Base-by-base conservation (phyloP, 1,140 invertebrate species). In the Ctenoplectra terminalis region DNA sequence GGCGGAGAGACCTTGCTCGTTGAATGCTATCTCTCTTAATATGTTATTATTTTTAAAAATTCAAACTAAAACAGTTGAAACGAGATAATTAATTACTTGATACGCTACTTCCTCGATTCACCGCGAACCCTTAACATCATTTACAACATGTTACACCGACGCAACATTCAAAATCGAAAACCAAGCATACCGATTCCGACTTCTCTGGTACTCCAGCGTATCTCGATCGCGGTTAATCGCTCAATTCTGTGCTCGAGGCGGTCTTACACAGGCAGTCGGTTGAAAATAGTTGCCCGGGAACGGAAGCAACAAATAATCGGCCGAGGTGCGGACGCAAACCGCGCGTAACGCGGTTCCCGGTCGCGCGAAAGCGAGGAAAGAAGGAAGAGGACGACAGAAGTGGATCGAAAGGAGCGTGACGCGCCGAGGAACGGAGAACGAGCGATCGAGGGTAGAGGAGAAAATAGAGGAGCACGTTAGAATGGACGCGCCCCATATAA, bases 231-330 rank as follows among this genome's bases (percentile, higher is more conserved):
- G 20, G 31, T 72, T 50, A 72, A 72, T 61, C 46, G 69, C 26
- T 79, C 69, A 31, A 79, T 79, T n/a, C 56, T 17, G 43, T 4
- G 8, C 23, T 34, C 34, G 40, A 76, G 52, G 52, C 29, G 54
- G 26, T 37, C 52, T 29, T 37, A 29, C 29, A 50, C 34, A 40
- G 56, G 26, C 61, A 54, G 76, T 52, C 74, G 78, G 88, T 91
- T 92, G 87, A 89, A 92, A 93, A 92, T 93, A 93, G 91, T 91
- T 71, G 82, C 70, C 85, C 76, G 46, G 73, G 89, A 92, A 89
- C 93, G 92, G 92, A 94, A 93, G 93, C 91, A 91, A 93, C 92
- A 93, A 94, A 94, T 93, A 93, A 93, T 91, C 90, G 78, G 77
- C 84, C 80, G 89, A 92, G 92, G 92, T 93, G 92, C 90, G 91